Evolutionary conservation across 30 jellyfish, hydroid and myxozoan genomes (phyloP).

Genomic region (Aurelia sp.): DNA sequence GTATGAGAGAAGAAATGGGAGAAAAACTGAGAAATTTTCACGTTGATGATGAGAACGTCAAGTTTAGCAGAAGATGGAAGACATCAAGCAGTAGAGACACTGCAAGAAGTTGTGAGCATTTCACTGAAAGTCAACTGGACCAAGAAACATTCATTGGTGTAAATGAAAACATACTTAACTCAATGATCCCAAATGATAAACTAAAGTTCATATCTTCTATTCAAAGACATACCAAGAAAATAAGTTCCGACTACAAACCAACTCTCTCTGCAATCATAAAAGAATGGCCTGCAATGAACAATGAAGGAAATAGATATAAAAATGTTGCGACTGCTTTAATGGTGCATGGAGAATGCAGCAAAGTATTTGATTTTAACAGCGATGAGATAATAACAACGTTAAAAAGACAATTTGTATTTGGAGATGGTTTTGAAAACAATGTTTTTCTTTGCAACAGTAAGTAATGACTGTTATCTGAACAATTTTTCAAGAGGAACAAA

Average conservation of each 20-base stretch:
- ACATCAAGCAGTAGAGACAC: not conserved
- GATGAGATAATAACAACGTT: not conserved
- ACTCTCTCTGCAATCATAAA: not conserved
- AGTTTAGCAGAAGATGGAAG: no score
- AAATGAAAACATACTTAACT: not conserved
- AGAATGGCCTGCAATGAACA: constrained; percentile 10
- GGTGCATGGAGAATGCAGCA: constrained; percentile 52
- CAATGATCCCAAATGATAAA: constrained; percentile 1
- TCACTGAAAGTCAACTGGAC: not conserved
- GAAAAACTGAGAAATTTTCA: not conserved
- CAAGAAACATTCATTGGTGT: not conserved
- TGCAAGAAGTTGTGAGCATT: not conserved
- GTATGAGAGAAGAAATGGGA: not conserved
- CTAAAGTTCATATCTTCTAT: constrained; percentile 39
- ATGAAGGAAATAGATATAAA: constrained; percentile 21
- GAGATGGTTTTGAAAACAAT: constrained; percentile 6
- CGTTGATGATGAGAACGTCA: not conserved
- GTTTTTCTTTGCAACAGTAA: constrained; percentile 25
- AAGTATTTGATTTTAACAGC: constrained; percentile 24
- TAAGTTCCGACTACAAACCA: constrained; percentile 36
- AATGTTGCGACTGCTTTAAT: constrained; percentile 13
- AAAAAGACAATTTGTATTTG: not conserved
- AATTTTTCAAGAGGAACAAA: no score
- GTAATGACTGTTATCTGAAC: not conserved
- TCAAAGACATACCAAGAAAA: constrained; percentile 33